Conservation (phyloP, 2,888 invertebrate species). For the Cerastis rubricosa region DNA sequence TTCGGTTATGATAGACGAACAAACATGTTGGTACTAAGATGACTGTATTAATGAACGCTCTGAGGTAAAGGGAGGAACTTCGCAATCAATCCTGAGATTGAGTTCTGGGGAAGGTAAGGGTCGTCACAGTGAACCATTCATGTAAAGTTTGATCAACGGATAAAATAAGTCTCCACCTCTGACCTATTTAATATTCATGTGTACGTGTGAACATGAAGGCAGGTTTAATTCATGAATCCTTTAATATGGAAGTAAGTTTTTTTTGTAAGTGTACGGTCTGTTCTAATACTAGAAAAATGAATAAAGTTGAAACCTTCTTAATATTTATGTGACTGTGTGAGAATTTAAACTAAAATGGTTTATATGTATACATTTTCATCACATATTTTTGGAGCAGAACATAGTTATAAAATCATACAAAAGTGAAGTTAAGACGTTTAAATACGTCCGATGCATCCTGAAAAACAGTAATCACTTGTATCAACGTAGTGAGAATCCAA, state of each 20-base stretch:
- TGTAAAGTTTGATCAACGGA: constrained; percentile 20
- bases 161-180: neutral
- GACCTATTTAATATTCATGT: constrained; percentile 11
- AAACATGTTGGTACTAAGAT: constrained; percentile 22
- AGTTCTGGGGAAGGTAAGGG: constrained; percentile 17
- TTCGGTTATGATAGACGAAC: constrained; percentile 6
- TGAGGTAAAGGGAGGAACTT: constrained; percentile 15
- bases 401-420: too few relatives aligned
- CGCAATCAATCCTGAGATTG: constrained; percentile 35
- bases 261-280: neutral
- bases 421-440: neutral
- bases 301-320: too few relatives aligned
- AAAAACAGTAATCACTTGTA: neutral
- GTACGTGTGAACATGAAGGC: neutral
- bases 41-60: constrained; percentile 14
- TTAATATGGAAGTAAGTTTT: neutral
- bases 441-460: neutral
- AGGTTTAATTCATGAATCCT: neutral
- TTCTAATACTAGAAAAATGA: neutral
- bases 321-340: too few relatives aligned
- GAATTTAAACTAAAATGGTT: too few relatives aligned
- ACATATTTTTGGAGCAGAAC: too few relatives aligned
- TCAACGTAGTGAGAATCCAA: neutral
- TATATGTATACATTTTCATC: too few relatives aligned
- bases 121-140: constrained; percentile 19